A percentile compares a stretch with the other conserved stretches of the same genome.
Evolutionary conservation across 2,113 vertebrate genomes (phyloP).

Genomic region (Xiphias gladius): DNA sequence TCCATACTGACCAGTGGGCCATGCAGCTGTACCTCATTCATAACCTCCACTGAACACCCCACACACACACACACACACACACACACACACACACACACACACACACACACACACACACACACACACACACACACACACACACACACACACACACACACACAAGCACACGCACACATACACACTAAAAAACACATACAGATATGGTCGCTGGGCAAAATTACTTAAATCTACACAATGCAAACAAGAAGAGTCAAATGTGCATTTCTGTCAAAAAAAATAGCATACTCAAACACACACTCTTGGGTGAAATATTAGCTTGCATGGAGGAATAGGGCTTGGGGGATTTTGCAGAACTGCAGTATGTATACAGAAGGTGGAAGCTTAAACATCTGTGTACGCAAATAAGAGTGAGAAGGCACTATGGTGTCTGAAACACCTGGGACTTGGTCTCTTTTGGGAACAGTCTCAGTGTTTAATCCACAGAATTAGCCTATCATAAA

Average conservation of each 20-base stretch:
- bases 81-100: conserved; percentile 15
- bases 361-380: conserved; percentile 70
- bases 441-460: conserved; percentile 60
- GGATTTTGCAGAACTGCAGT: conserved; percentile 69
- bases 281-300: background rate
- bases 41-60: conserved; percentile 47
- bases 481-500: conserved; percentile 36
- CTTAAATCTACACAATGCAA: conserved; percentile 26
- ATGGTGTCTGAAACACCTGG: conserved; percentile 71
- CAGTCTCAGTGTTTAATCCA: conserved; percentile 37
- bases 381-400: conserved; percentile 80
- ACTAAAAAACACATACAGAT: background rate
- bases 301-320: conserved; percentile 20
- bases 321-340: conserved; percentile 48
- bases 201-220: background rate
- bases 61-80: conserved; percentile 21
- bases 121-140: conserved; percentile 24
- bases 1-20: conserved; percentile 62
- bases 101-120: conserved; percentile 13
- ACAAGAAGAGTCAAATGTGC: conserved; percentile 37
- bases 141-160: conserved; percentile 11
- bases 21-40: conserved; percentile 79
- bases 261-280: background rate
- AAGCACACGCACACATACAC: conserved; percentile 5
- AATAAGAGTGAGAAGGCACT: conserved; percentile 65